Base-by-base conservation (phyloP, 2,888 invertebrate species). In the Nephrocerus scutellatus region DNA sequence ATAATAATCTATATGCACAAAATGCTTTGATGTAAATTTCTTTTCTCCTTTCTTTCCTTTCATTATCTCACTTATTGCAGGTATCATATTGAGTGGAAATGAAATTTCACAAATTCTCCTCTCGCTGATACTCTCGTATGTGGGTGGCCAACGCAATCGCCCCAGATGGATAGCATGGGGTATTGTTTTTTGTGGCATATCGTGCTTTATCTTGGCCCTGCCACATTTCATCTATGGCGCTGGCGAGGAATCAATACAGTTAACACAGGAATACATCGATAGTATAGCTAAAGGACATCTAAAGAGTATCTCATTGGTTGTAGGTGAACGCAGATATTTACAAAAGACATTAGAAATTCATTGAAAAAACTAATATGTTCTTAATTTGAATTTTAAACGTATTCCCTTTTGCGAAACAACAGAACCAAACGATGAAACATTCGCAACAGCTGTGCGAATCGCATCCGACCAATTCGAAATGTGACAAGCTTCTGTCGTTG, bases 51-150 rank as follows among this genome's bases (percentile, higher is more conserved):
- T n/a, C n/a, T n/a, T n/a, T n/a, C n/a, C n/a, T n/a, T n/a, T n/a
- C n/a, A n/a, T n/a, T n/a, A n/a, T n/a, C n/a, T n/a, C n/a, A n/a
- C n/a, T n/a, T n/a, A n/a, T 59, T 60, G n/a, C 54, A 79, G 80
- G 80, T 24, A 70, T 80, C 20, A 75, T 81, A 37, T 66, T 80
- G 23, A 77, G 79, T 37, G 79, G 79, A 19, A 81, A 81, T 67
- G 81, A 82, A 65, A 72, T 81, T 52, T 80, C 80, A 36, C 80
- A 81, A 63, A 77, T 81, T 44, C 54, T 80, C 38, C 59, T 77
- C 26, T 77, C 79, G 5, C 58, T 80, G 36, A 66, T 79, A 34
- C 59, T 80, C 25, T 75, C 78, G 14, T 79, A 80, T 49, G 72
- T 75, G 50, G 80, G 79, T 6, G 79, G 79, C n/a, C 73, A 75